Evolutionary conservation across 1,140 invertebrate species (phyloP).

Genomic region (Laupala kohalensis): DNA sequence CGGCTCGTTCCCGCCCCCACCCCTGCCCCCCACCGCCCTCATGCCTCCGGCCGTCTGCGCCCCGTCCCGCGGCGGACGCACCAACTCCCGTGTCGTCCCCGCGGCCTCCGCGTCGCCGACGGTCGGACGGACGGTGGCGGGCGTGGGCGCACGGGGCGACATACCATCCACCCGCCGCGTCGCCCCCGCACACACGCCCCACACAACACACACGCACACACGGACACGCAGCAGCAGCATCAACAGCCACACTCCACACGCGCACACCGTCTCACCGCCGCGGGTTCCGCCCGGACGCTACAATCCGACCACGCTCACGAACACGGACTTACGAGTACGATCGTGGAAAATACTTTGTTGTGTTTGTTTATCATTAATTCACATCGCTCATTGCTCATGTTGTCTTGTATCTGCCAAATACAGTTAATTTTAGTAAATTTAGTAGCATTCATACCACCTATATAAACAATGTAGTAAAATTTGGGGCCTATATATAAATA

Average conservation of each 20-base stretch:
- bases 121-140: too few relatives aligned
- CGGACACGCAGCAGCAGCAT: background rate
- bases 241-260: background rate
- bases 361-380: background rate
- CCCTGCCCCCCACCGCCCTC: too few relatives aligned
- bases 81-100: too few relatives aligned
- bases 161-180: background rate
- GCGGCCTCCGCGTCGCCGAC: too few relatives aligned
- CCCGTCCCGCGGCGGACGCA: too few relatives aligned
- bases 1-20: too few relatives aligned
- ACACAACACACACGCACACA: background rate
- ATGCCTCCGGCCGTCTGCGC: too few relatives aligned
- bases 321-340: background rate
- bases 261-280: background rate
- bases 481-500: background rate
- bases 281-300: background rate
- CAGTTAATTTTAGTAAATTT: background rate
- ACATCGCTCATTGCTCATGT: background rate
- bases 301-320: background rate
- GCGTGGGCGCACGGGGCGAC: too few relatives aligned
- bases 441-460: background rate
- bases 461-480: background rate
- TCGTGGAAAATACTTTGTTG: background rate
- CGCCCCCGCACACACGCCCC: background rate
- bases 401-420: background rate